Evolutionary conservation across 1,140 invertebrate species (phyloP).

Genomic region (Cherax destructor): DNA sequence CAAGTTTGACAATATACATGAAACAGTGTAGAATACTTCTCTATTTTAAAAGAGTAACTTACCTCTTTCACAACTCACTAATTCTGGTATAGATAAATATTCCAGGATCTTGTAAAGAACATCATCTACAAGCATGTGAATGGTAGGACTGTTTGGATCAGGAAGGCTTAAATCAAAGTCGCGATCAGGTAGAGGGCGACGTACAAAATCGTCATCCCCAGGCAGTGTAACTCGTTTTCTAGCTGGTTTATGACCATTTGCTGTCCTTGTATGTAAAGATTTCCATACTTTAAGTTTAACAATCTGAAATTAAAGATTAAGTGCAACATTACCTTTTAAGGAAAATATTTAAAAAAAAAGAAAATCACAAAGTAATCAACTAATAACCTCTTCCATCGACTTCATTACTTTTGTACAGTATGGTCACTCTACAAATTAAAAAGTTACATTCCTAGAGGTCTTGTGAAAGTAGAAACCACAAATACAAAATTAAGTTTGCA

Average conservation of each 20-base stretch:
- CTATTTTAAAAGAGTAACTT: not conserved
- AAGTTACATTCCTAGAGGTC: no score
- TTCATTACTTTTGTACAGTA: no score
- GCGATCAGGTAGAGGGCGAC: constrained; percentile 25
- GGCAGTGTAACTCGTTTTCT: constrained; percentile 25
- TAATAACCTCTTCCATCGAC: no score
- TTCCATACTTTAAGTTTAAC: constrained; percentile 2
- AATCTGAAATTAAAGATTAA: constrained; percentile 15
- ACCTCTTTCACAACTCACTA: constrained; percentile 44
- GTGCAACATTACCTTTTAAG: no score
- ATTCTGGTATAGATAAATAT: constrained; percentile 12
- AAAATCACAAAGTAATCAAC: no score
- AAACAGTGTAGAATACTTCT: no score
- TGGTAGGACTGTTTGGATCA: constrained; percentile 14
- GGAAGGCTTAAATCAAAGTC: constrained; percentile 29
- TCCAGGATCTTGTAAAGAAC: constrained; percentile 40
- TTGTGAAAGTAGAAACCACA: no score
- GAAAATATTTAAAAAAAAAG: not conserved
- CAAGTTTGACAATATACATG: no score
- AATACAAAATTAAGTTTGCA: no score
- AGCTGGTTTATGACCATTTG: constrained; percentile 28
- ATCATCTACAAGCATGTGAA: constrained; percentile 54
- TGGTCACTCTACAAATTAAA: no score
- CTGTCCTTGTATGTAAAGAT: constrained; percentile 27
- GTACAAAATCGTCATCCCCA: constrained; percentile 39